Evolutionary conservation across 2,113 vertebrate genomes (phyloP).

Genomic region (Microtus ochrogaster): DNA sequence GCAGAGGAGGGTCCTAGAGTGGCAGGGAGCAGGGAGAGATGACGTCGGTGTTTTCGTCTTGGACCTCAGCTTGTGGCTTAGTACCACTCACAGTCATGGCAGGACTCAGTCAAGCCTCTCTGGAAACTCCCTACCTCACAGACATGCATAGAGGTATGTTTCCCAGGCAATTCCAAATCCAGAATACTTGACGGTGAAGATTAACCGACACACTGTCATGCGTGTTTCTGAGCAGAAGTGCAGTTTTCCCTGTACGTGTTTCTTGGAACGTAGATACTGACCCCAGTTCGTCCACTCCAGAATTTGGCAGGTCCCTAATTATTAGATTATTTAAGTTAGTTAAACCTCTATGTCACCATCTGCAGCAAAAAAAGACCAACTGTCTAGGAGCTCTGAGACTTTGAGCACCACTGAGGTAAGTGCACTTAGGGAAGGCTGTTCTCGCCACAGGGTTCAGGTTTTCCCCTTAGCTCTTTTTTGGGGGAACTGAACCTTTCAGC

Average conservation of each 20-base stretch:
- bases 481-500: not conserved
- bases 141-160: not conserved
- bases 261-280: not conserved
- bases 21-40: not conserved
- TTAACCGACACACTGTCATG: not conserved
- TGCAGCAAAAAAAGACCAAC: not conserved
- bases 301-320: not conserved
- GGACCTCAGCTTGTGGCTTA: not conserved
- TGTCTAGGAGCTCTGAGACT: not conserved
- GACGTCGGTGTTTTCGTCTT: not conserved
- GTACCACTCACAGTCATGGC: not conserved
- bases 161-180: not conserved
- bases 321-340: conserved; percentile 16
- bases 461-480: not conserved
- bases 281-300: not conserved
- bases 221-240: not conserved
- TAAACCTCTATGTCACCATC: not conserved
- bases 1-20: not conserved
- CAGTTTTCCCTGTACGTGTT: not conserved
- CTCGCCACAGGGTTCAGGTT: not conserved
- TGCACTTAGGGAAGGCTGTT: not conserved
- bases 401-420: too few species aligned
- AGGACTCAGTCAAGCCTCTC: not conserved
- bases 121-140: not conserved
- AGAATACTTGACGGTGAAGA: not conserved